Percentiles rank a stretch among this genome's conserved stretches.
Evolutionary conservation across 2,113 vertebrate species (phyloP).

Genomic region (Urocolius indicus): DNA sequence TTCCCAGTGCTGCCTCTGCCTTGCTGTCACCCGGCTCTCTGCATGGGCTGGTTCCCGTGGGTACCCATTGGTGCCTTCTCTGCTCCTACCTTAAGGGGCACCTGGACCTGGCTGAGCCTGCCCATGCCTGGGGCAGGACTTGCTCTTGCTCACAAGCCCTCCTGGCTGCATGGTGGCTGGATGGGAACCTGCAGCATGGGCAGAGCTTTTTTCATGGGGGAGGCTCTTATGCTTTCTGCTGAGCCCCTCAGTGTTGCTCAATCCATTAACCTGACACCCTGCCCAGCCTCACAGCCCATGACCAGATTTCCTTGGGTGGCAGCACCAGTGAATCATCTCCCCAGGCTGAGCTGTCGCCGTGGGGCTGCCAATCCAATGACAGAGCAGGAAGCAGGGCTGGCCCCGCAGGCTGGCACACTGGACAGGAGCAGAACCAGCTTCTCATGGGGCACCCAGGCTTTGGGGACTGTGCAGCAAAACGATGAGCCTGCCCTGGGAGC

Average conservation of each 20-base stretch:
- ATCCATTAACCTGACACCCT: not conserved
- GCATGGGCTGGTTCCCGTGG: not conserved
- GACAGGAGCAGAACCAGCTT: not conserved
- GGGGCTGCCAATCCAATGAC: not conserved
- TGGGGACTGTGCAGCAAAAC: accelerated
- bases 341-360: not conserved
- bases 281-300: not conserved
- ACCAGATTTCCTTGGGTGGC: not conserved
- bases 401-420: not conserved
- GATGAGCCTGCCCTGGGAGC: not conserved
- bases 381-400: not conserved
- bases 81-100: not conserved
- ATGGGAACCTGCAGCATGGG: not conserved
- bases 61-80: not conserved
- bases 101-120: not conserved
- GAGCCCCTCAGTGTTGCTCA: not conserved
- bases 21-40: accelerated
- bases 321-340: not conserved
- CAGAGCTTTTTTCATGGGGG: not conserved
- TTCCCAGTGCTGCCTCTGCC: not conserved
- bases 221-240: not conserved
- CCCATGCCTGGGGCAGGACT: not conserved
- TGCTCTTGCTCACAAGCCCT: not conserved
- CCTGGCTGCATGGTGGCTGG: not conserved
- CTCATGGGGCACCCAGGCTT: not conserved